Evolutionary conservation across 2,888 invertebrate genomes (phyloP), one percentile per base, ranked within the genome.

Genomic region (Chrysomela aeneicollis): DNA sequence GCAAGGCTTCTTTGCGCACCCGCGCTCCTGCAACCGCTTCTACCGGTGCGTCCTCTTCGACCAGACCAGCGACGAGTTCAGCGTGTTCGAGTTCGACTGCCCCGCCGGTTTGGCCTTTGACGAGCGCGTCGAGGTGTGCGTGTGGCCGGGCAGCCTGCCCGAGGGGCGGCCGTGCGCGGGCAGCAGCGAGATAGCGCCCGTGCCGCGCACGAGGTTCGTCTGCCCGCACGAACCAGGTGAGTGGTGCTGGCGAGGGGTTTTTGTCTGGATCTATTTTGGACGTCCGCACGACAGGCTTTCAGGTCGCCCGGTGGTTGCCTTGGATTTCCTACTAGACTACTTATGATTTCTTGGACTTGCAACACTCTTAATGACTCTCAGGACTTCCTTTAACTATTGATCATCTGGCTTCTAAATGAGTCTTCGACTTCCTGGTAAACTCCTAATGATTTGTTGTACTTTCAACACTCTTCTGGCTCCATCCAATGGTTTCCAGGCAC

Each of bases 31-130:
- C 78, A 90, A 90, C 61, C 85, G 91, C 54, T 93, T 92, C 83
- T 92, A 92, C 79, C 89, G 92, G 63, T 93, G 92, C 78, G 92
- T 92, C 12, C 92, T 92, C 79, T 92, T 92, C 78, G 88, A 92
- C 76, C 91, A 92, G 77, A 88, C 87, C 54, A 85, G 88, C 0
- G 89, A 91, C 18, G 90, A 92, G 74, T 92, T 88, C 77, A 91
- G 90, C 17, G 91, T 92, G 46, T 92, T 92, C 80, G 92, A 92
- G 78, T 93, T 92, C 79, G 91, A 91, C 79, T 93, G 93, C 76
- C 92, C 92, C 0, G 87, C 88, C 1, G 92, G 92, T 5, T 81
- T 92, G 61, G 91, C 91, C 0, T 93, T 92, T 79, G 92, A 92
- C 78, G 87, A 89, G 57, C 85, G 88, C 18, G 90, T 90, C 74